Evolutionary conservation across 2,888 invertebrate genomes (phyloP).

Genomic region (Watsonalla cultraria): DNA sequence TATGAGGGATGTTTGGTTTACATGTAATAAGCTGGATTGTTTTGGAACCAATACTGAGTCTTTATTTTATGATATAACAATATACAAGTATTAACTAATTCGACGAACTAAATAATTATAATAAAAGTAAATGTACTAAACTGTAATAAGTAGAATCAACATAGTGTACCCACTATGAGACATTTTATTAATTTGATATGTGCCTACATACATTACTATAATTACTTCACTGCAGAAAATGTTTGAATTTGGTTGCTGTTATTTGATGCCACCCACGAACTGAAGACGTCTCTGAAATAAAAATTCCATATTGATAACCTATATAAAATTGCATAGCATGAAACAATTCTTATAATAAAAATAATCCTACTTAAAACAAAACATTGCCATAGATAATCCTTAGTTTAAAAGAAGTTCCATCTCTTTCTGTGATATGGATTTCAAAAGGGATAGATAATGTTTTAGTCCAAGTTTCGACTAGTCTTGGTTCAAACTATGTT

Average conservation of each 20-base stretch:
- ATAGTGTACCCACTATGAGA: conserved; percentile 14
- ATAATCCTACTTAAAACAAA: background rate
- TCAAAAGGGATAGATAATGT: too few relatives aligned
- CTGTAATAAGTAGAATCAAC: conserved; percentile 4
- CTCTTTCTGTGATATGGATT: too few relatives aligned
- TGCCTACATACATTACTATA: conserved; percentile 27
- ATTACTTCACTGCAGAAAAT: conserved; percentile 88
- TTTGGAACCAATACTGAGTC: background rate
- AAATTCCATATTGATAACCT: conserved; percentile 8
- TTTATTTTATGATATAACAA: background rate
- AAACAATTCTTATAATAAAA: background rate
- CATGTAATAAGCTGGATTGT: background rate
- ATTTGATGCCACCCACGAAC: conserved; percentile 92
- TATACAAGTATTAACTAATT: background rate
- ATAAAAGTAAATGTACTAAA: background rate
- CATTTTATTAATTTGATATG: conserved; percentile 46
- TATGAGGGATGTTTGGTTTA: background rate
- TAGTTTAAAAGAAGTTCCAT: too few relatives aligned
- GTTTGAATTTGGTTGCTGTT: conserved; percentile 89
- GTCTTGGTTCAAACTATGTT: too few relatives aligned
- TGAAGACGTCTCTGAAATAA: conserved; percentile 90
- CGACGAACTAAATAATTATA: background rate
- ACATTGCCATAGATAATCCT: too few relatives aligned
- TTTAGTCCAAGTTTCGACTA: too few relatives aligned
- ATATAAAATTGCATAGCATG: too few relatives aligned